Conservation (phyloP, 2,797 vertebrate species). For the Onychomys arenicola region DNA sequence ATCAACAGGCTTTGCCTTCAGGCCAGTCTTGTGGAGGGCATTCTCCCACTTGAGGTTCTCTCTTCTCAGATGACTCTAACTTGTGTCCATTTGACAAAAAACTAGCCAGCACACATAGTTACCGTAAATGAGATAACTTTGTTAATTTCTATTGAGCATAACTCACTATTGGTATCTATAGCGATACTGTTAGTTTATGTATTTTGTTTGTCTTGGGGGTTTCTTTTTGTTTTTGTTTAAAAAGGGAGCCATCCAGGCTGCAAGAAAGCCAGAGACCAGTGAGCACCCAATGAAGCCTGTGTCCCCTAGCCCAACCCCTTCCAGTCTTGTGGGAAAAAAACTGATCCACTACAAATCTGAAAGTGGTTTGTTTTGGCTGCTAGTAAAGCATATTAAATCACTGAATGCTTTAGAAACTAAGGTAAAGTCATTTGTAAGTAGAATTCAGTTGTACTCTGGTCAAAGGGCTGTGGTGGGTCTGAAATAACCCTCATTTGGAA, state of each 20-base stretch:
- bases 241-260: background rate
- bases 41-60: background rate
- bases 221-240: background rate
- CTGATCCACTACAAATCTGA: background rate
- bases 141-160: background rate
- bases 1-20: background rate
- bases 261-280: background rate
- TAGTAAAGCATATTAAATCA: slow-evolving; percentile 10
- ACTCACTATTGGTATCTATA: background rate
- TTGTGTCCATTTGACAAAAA: background rate
- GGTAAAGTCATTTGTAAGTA: background rate
- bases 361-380: slow-evolving; percentile 47
- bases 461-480: background rate
- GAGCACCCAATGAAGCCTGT: background rate
- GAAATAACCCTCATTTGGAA: background rate
- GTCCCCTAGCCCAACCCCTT: background rate
- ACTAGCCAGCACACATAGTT: background rate
- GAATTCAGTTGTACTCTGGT: background rate
- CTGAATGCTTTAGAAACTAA: slow-evolving; percentile 50
- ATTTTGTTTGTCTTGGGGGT: background rate
- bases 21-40: background rate
- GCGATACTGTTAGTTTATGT: background rate
- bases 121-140: background rate
- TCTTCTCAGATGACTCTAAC: background rate
- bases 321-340: background rate